Percentiles rank a stretch among this genome's conserved stretches.
Conservation (phyloP, 2,888 invertebrate genomes). For the Ptychoptera contaminata region DNA sequence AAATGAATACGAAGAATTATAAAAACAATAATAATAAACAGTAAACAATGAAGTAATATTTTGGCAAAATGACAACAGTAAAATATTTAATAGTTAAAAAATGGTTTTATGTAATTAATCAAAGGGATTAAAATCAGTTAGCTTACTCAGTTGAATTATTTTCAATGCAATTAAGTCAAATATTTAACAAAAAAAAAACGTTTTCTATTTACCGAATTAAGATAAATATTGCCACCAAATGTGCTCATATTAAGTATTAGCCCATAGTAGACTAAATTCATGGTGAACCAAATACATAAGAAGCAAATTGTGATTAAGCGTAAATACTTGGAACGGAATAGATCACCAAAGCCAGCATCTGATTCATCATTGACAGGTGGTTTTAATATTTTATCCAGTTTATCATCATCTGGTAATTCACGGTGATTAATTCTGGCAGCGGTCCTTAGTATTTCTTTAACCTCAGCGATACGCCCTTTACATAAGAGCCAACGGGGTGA, state of each 20-base stretch:
- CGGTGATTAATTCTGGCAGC: conserved; percentile 50
- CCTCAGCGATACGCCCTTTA: conserved; percentile 54
- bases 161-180: too few relatives aligned
- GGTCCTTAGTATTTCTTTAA: conserved; percentile 44
- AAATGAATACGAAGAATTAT: too few relatives aligned
- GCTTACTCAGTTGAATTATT: too few relatives aligned
- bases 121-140: too few relatives aligned
- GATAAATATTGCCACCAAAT: conserved; percentile 57
- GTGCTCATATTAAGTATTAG: conserved; percentile 57
- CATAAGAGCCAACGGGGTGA: conserved; percentile 64
- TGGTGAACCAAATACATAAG: conserved; percentile 59
- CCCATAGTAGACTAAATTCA: conserved; percentile 35
- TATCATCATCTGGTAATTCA: conserved; percentile 45
- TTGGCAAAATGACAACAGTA: too few relatives aligned
- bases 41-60: too few relatives aligned
- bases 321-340: conserved; percentile 47
- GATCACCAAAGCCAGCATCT: conserved; percentile 42
- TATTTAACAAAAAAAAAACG: not conserved
- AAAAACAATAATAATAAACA: too few relatives aligned
- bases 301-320: conserved; percentile 53
- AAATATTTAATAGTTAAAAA: too few relatives aligned
- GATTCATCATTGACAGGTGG: conserved; percentile 34
- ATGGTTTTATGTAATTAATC: too few relatives aligned
- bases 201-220: conserved; percentile 50
- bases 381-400: conserved; percentile 49